Evolutionary conservation across 2,888 invertebrate genomes (phyloP), one percentile per base, ranked within the genome.

Genomic region (Cremastinae sp.): DNA sequence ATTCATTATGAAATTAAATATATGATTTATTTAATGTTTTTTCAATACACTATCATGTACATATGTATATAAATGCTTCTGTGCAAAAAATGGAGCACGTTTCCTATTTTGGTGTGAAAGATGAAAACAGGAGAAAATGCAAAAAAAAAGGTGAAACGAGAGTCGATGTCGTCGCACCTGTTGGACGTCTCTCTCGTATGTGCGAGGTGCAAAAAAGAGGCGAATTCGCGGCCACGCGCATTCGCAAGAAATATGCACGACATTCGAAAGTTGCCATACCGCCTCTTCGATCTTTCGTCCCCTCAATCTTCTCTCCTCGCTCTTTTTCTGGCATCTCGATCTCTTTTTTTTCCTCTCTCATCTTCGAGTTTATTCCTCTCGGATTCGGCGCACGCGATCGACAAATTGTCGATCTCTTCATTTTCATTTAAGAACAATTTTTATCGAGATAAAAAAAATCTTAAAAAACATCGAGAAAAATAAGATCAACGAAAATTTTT

Each of bases 201-300:
- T 43, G 47, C 14, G 9, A 37, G 53, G 65, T 65, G n/a, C n/a
- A n/a, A n/a, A n/a, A n/a, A n/a, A 18, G 58, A 53, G 18, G 65
- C 62, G 53, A 71, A 65, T 70, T 65, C 41, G 65, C 65, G 65
- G 65, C 56, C 74, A 62, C 53, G 49, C 62, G 18, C 56, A 41
- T 55, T 43, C 56, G 35, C 64, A 39, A 71, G 53, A 72, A 75
- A 73, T 68, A 61, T 55, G 64, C 74, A 68, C 70, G 73, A 77
- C 74, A 80, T 81, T 82, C 80, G 82, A 82, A 82, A 82, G 82
- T 82, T 75, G 74, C 70, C 78, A 58, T 74, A 76, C 79, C 35
- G 76, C 81, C 28, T 79, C 79, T 78, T 79, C 79, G 71, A 68
- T 77, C 79, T 62, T 76, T 62, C 58, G 49, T 53, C 59, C 61